Evolutionary conservation across 1,140 invertebrate genomes (phyloP).

Genomic region (Lepidostoma basale): DNA sequence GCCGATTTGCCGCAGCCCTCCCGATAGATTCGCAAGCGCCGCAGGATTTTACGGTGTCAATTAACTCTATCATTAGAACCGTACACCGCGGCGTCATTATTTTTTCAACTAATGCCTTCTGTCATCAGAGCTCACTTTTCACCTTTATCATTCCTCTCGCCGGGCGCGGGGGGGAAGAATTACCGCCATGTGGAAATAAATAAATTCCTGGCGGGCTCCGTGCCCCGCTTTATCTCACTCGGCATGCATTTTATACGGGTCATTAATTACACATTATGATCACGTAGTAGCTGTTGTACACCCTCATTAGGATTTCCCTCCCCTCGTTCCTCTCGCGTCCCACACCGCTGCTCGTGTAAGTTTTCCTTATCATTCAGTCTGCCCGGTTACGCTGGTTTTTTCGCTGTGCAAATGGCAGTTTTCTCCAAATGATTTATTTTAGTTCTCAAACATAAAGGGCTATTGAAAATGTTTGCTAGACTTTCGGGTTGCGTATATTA

Average conservation of each 20-base stretch:
- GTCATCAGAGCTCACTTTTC: slow-evolving; percentile 20
- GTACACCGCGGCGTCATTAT: too few relatives aligned
- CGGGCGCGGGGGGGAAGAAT: neutral
- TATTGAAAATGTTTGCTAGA: neutral
- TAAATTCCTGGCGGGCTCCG: slow-evolving; percentile 17
- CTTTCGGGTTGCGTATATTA: too few relatives aligned
- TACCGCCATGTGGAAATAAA: slow-evolving; percentile 23
- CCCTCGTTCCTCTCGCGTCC: neutral
- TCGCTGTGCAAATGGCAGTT: neutral
- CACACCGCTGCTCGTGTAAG: neutral
- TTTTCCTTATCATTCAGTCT: neutral
- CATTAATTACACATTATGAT: slow-evolving; percentile 46
- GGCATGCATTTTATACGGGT: slow-evolving; percentile 39
- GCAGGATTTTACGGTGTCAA: too few relatives aligned
- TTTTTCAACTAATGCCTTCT: slow-evolving; percentile 2
- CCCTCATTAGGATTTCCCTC: slow-evolving; percentile 23
- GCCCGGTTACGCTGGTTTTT: neutral
- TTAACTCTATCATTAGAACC: too few relatives aligned
- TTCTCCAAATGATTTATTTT: slow-evolving; percentile 7
- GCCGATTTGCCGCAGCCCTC: too few relatives aligned
- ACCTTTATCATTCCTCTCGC: slow-evolving; percentile 4
- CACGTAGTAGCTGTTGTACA: slow-evolving; percentile 35
- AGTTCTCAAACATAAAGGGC: neutral
- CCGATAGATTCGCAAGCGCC: too few relatives aligned
- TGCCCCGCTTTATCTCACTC: slow-evolving; percentile 19